Evolutionary conservation across 1,140 invertebrate species (phyloP).

Genomic region (Lepidurus arcticus): DNA sequence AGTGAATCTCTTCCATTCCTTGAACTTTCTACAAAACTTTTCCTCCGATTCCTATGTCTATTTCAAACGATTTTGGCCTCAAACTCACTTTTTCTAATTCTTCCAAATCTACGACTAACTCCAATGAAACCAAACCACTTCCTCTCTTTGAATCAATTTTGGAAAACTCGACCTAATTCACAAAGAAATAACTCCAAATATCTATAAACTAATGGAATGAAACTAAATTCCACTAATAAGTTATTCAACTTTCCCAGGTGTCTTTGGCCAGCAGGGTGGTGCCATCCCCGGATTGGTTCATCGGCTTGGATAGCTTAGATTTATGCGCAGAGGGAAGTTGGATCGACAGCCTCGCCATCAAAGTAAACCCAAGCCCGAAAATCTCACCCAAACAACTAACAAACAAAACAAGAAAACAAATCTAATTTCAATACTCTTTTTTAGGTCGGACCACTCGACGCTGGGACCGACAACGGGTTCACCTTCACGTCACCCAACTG

Average conservation of each 20-base stretch:
- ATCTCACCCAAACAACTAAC: not conserved
- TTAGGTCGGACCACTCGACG: constrained; percentile 56
- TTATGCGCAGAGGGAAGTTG: constrained; percentile 58
- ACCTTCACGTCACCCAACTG: constrained; percentile 59
- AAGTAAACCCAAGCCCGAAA: constrained; percentile 43
- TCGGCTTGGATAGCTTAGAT: constrained; percentile 57
- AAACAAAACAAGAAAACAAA: constrained; percentile 19
- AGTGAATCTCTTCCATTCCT: too few relatives aligned
- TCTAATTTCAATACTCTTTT: constrained; percentile 22
- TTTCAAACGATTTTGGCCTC: too few relatives aligned
- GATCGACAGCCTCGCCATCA: constrained; percentile 52
- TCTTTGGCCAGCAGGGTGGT: constrained; percentile 46
- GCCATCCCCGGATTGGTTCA: constrained; percentile 65
- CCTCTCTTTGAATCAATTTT: too few relatives aligned
- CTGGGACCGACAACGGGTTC: constrained; percentile 61
- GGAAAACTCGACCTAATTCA: not conserved
- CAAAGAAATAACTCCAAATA: too few relatives aligned
- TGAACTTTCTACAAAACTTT: too few relatives aligned
- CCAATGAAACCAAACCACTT: too few relatives aligned
- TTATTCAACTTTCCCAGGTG: constrained; percentile 41
- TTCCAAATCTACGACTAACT: too few relatives aligned
- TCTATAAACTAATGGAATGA: not conserved
- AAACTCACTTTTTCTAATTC: too few relatives aligned
- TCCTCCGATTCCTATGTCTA: too few relatives aligned
- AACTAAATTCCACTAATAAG: not conserved